phyloP scores from a whole-genome alignment of 1,140 invertebrate genomes.

The Tetramorium parvispinum region DNA sequence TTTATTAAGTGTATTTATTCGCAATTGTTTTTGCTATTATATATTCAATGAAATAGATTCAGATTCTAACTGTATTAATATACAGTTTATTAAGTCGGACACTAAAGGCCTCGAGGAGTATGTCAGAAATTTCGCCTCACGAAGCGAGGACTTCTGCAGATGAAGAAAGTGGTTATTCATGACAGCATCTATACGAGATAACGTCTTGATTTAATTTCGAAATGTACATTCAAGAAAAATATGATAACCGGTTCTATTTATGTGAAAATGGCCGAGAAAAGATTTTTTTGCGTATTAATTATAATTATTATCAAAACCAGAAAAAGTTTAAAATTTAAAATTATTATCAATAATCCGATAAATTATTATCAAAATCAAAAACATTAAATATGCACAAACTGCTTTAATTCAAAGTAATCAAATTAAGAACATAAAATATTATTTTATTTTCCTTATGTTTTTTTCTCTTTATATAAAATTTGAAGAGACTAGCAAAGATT shows the following conservation, averaged over 20 bases:
- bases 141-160: conserved; percentile 63
- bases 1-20: not conserved
- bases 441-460: not conserved
- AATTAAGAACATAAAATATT: not conserved
- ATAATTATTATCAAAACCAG: too few species aligned
- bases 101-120: conserved; percentile 77
- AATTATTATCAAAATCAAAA: too few species aligned
- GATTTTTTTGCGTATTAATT: not conserved
- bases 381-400: not conserved
- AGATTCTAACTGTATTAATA: conserved; percentile 18
- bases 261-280: not conserved
- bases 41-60: not conserved
- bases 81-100: conserved; percentile 80
- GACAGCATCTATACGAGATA: conserved; percentile 21
- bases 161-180: conserved; percentile 79
- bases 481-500: not conserved
- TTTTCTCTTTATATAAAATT: not conserved
- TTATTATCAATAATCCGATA: too few species aligned
- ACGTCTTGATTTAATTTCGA: conserved; percentile 52
- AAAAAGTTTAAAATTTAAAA: too few species aligned
- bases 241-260: not conserved
- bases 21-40: not conserved
- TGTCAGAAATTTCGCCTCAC: conserved; percentile 77
- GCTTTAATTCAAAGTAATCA: not conserved
- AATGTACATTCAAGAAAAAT: conserved; percentile 10